Base-by-base conservation (phyloP, 2,888 invertebrate species). In the Microchrysa polita region DNA sequence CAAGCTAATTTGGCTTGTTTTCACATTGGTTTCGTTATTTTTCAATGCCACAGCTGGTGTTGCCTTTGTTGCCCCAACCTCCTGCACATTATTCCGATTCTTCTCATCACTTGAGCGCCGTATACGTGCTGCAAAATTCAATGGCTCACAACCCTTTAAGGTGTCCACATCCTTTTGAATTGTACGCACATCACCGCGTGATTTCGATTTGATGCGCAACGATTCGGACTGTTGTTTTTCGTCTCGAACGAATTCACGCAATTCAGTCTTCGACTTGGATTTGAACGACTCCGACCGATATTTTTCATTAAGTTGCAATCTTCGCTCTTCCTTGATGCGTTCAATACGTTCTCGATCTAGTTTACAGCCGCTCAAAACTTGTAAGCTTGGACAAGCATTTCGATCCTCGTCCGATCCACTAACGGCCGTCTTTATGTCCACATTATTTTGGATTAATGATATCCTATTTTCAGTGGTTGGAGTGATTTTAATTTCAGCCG, bases 301-400 rank as follows among this genome's bases (percentile, higher is more conserved):
- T 82, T 94, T 95, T 81, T 95, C 94, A 60, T 94, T 88, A 14
- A 95, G 84, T 80, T 94, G 93, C 78, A 91, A 92, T 67, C 96
- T 87, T n/a, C 95, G 86, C 81, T 96, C 95, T 81, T 95, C 94
- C 85, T 96, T 96, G 82, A 95, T 96, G 82, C 93, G 92, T 83
- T 96, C 95, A 77, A 96, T 94, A 60, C 95, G 86, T 81, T 95
- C 95, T 61, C 95, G 86, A 79, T 92, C 92, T 22, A 90, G 81
- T 75, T 91, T 89, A 52, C 86, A 85, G 22, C 83, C 85, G 73
- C 88, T 88, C 7, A 89, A 86, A 0, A 88, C 84, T 22, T 81
- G 81, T 1, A 81, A 73, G 10, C 79, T 80, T 42, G 79, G 78
- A 74, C 72, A 78, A 75, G 67, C 77, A 74, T 76, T 85, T 1